Base-by-base conservation (phyloP, 2,113 vertebrate genomes). In the Labeo catla region DNA sequence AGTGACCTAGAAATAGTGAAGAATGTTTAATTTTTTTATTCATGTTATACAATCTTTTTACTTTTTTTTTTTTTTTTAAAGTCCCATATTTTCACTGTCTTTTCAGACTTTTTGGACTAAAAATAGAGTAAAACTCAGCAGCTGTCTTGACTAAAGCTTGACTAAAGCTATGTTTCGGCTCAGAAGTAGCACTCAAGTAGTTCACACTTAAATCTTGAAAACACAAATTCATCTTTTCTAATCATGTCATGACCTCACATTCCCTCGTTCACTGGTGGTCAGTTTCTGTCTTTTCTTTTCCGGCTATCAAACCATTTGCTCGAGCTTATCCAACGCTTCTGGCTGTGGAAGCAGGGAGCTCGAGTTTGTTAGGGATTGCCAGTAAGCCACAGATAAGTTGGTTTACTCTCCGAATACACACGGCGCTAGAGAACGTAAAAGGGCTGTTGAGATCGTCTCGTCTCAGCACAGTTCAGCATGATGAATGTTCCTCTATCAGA, bases 401-500 rank as follows among this genome's bases (percentile, higher is more conserved):
- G 83, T 91, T 91, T 87, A 59, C 77, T 91, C 88, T 91, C 59
- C 23, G 88, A 92, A 88, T 87, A 89, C 89, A 88, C 86, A 90
- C 85, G 89, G 90, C 91, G 90, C 91, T 92, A 81, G 66, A 91
- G 91, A 92, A 91, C 91, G 92, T 93, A 91, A 92, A 94, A 90
- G 89, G 91, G 90, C 92, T 87, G 85, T 87, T 83, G 93, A 90
- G 90, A 91, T 89, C 87, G 91, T 12, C 86, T 86, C 84, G 86
- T 66, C 81, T 87, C 89, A 77, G 87, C 90, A 84, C 90, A 68
- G 89, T 89, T 86, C 78, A 74, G 92, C 90, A 93, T 95, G 91
- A 95, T 94, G 92, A 91, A 89, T 92, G 90, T 90, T 61, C 92
- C 90, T 91, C 90, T 95, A 95, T 95, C 94, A 86, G 89, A 92